Base-by-base conservation (phyloP, 2,888 invertebrate genomes). In the Himalopsyche tibetana region DNA sequence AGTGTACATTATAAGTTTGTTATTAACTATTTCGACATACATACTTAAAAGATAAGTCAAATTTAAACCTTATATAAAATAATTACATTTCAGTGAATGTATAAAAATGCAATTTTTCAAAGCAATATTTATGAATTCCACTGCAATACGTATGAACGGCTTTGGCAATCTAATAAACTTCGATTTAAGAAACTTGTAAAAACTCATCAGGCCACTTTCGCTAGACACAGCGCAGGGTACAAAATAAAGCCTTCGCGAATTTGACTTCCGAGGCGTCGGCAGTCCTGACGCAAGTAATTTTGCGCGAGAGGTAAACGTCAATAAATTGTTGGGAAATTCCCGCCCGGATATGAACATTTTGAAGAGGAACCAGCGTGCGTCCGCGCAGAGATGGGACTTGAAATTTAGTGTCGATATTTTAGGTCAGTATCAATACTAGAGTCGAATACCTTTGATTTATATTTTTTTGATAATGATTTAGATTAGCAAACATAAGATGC, bases 321-420 rank as follows among this genome's bases (percentile, higher is more conserved):
- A 63, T 63, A 63, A 63, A 63, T 63, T 63, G 19, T 63, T 19
- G 63, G 63, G 63, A 63, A 63, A 63, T 63, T 63, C 63, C 63
- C 63, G 63, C 63, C 63, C 63, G 63, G 63, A 63, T 63, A 63
- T 63, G 63, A 63, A 63, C 19, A 63, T 63, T 63, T 63, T 63
- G 19, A 11, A 63, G 63, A 63, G 19, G 63, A 63, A 63, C 63
- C 63, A 63, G 63, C 63, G 63, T 63, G 63, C 63, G 28, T 63
- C 63, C 63, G 63, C 63, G 2, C 8, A 63, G 63, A 63, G 63
- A 63, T 63, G 63, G 28, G 63, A 9, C 19, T 63, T 19, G 28
- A 5, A 63, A 63, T 5, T 19, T 4, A 56, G 56, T 19, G 11
- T 56, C 55, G n/a, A 15, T 17, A 55, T 56, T 17, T n/a, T 17